Conservation (phyloP, 1,140 invertebrate species). For the Drosophila aff. region DNA sequence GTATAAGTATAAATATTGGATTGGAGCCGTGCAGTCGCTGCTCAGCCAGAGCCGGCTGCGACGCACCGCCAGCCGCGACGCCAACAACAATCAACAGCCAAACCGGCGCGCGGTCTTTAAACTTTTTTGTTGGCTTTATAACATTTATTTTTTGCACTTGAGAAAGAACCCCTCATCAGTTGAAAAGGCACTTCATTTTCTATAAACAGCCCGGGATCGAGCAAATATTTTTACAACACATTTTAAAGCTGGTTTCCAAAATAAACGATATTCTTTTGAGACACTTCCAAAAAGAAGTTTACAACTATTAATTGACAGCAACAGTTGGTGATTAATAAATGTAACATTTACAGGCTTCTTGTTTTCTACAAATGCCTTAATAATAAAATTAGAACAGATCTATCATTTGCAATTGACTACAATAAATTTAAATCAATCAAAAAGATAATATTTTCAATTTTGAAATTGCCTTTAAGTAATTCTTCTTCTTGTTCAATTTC, state of each 20-base stretch:
- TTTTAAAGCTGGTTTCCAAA: slow-evolving; percentile 13
- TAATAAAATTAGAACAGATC: not conserved
- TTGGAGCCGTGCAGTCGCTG: slow-evolving; percentile 35
- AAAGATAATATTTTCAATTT: no score
- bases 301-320: not conserved
- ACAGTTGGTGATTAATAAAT: not conserved
- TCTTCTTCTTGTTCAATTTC: no score
- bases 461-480: no score
- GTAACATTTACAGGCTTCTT: not conserved
- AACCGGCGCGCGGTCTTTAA: slow-evolving; percentile 17
- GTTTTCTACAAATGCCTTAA: no score
- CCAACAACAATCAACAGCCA: slow-evolving; percentile 19
- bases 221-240: slow-evolving; percentile 7
- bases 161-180: slow-evolving; percentile 29
- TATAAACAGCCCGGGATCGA: slow-evolving; percentile 13
- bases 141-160: slow-evolving; percentile 46
- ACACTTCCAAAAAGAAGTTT: not conserved
- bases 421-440: no score
- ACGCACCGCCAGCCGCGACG: slow-evolving; percentile 5
- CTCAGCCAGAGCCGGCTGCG: slow-evolving; percentile 18
- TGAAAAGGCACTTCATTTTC: slow-evolving; percentile 28
- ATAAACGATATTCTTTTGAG: not conserved
- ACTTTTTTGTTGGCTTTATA: slow-evolving; percentile 33
- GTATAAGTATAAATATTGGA: slow-evolving; percentile 41
- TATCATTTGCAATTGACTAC: no score